Conservation (phyloP, 2,888 invertebrate genomes). For the Trileptium ribeirensis region DNA sequence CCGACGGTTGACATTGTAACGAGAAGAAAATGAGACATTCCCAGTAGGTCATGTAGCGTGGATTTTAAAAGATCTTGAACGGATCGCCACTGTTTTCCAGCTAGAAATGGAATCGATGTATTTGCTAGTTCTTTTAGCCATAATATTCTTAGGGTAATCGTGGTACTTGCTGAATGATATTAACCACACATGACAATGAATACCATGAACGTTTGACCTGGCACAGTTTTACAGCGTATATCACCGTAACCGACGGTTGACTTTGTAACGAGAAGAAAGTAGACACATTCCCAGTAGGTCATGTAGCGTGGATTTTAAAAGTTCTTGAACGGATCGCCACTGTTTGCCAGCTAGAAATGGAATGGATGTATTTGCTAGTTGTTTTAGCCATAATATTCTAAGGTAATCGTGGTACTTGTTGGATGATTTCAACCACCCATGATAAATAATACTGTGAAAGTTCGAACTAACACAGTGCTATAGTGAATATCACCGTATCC, state of each 20-base stretch:
- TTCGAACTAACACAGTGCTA: conserved; percentile 92
- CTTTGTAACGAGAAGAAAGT: conserved; percentile 99
- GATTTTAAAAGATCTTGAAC: conserved; percentile 80
- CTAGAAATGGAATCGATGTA: conserved; percentile 60
- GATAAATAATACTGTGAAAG: conserved; percentile 99
- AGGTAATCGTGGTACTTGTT: no score
- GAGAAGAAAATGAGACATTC: conserved; percentile 99
- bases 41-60: conserved; percentile 93
- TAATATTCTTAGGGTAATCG: no score
- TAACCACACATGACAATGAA: conserved; percentile 99
- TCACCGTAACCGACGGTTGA: conserved; percentile 97
- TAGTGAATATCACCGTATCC: conserved; percentile 95
- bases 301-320: conserved; percentile 89
- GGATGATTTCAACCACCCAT: conserved; percentile 98
- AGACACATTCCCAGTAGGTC: conserved; percentile 98
- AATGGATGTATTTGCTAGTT: no score
- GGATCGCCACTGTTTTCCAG: conserved; percentile 99
- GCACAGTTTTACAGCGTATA: conserved; percentile 92
- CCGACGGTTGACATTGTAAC: conserved; percentile 99
- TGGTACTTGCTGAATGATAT: no score
- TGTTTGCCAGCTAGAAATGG: conserved; percentile 83
- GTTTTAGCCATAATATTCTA: no score
- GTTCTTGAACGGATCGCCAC: conserved; percentile 88
- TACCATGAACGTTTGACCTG: conserved; percentile 97
- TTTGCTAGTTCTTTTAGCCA: no score